These are phyloP conservation scores for Melipona quadrifasciata DNA, from an alignment of 1,140 invertebrate genomes.

Conservation along the genomic window DNA sequence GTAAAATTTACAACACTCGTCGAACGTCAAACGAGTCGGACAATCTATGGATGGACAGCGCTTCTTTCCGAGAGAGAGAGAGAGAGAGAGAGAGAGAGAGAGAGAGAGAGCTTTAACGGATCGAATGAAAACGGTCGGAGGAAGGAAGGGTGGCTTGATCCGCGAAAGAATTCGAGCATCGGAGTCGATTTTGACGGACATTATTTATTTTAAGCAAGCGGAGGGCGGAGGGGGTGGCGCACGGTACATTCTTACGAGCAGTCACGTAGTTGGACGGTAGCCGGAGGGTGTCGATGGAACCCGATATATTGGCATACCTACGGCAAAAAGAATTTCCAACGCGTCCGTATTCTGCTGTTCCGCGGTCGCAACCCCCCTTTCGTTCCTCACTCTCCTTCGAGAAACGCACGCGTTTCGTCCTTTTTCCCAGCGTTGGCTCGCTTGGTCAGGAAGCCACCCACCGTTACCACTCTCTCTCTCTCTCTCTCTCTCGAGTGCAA, in stretches of 20 bases:
- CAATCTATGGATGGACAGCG: background rate
- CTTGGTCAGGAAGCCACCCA: constrained; percentile 60
- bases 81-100: too few relatives aligned
- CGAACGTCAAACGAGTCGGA: background rate
- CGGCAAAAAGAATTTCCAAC: constrained; percentile 79
- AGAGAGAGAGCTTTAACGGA: background rate
- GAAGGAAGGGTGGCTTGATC: constrained; percentile 2
- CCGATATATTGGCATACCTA: constrained; percentile 82
- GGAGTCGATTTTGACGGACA: constrained; percentile 68
- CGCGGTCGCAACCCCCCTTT: constrained; percentile 48
- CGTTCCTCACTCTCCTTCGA: constrained; percentile 44
- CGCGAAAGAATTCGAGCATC: constrained; percentile 46
- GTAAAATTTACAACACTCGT: too few relatives aligned
- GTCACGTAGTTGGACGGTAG: constrained; percentile 76
- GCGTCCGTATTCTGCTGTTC: constrained; percentile 46
- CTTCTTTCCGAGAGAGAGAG: background rate
- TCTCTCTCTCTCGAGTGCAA: constrained; percentile 65
- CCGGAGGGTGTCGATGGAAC: constrained; percentile 71
- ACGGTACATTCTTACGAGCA: constrained; percentile 76
- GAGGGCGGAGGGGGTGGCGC: background rate
- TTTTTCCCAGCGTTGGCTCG: constrained; percentile 51
- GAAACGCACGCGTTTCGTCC: constrained; percentile 57
- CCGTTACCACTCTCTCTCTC: too few relatives aligned
- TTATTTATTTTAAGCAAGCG: constrained; percentile 74
- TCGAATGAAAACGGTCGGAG: background rate